These are phyloP conservation scores for Drosophila bocki DNA, from an alignment of 1,140 invertebrate species.

Conservation along the genomic window DNA sequence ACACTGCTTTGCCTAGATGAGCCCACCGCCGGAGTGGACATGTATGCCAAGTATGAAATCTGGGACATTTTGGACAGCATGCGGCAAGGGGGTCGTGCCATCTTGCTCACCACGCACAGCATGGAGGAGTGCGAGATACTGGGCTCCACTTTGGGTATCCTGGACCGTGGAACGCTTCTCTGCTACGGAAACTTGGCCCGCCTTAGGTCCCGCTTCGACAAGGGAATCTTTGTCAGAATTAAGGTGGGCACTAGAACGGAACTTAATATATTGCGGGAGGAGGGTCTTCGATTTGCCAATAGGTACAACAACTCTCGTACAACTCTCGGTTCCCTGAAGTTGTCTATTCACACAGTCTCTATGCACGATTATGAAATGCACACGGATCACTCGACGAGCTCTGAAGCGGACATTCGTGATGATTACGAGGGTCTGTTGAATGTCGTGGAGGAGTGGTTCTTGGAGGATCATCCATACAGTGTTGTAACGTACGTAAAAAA, in stretches of 20 bases:
- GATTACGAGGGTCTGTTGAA: background rate
- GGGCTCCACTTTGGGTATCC: constrained; percentile 90
- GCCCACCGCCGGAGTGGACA: constrained; percentile 97
- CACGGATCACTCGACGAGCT: background rate
- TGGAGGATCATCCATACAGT: constrained; percentile 30
- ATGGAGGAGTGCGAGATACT: constrained; percentile 94
- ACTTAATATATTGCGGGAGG: background rate
- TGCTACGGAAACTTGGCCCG: constrained; percentile 81
- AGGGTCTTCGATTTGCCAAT: background rate
- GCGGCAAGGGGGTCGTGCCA: constrained; percentile 50
- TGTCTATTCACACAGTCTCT: background rate
- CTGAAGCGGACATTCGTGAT: background rate
- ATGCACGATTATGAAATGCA: background rate
- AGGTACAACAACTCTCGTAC: too few relatives aligned
- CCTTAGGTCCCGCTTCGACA: constrained; percentile 83
- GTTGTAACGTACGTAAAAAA: constrained; percentile 24
- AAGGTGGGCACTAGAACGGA: constrained; percentile 68
- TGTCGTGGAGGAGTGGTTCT: constrained; percentile 15
- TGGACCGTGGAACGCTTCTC: constrained; percentile 90
- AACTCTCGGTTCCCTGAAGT: background rate
- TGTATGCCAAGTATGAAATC: constrained; percentile 93
- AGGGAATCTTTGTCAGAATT: constrained; percentile 82
- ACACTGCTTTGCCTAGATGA: constrained; percentile 94
- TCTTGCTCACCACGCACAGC: constrained; percentile 86
- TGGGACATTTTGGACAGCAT: constrained; percentile 88